A percentile compares a stretch with the other conserved stretches of the same genome.
These are phyloP conservation scores for Reticulitermes speratus DNA, from an alignment of 1,140 invertebrate species.

Conservation along the genomic window DNA sequence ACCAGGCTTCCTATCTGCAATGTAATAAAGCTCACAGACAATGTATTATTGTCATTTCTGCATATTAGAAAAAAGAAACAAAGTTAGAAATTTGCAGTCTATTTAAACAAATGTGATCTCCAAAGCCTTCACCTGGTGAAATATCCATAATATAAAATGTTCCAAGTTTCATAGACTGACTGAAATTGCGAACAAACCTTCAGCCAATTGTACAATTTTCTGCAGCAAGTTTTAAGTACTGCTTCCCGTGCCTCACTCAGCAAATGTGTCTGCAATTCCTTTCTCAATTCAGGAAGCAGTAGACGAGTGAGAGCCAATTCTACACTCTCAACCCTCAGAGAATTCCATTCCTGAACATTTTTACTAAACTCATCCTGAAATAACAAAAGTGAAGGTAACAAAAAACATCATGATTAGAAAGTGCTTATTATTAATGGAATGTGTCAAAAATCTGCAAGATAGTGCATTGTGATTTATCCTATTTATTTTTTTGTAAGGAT, in stretches of 20 bases:
- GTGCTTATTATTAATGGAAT: neutral
- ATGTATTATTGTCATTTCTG: no score
- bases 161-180: no score
- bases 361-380: slow-evolving; percentile 92
- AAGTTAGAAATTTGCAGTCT: no score
- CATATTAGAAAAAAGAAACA: no score
- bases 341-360: slow-evolving; percentile 96
- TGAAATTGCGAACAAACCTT: slow-evolving; percentile 54
- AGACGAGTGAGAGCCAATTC: slow-evolving; percentile 85
- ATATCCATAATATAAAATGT: no score
- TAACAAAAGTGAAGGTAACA: slow-evolving; percentile 35
- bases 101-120: no score
- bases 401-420: neutral
- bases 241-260: slow-evolving; percentile 86
- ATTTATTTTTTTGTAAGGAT: no score
- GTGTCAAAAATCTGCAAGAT: no score
- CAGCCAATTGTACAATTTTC: slow-evolving; percentile 88
- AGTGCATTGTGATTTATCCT: no score
- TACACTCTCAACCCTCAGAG: slow-evolving; percentile 80
- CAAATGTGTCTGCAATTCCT: slow-evolving; percentile 81
- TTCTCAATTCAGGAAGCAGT: slow-evolving; percentile 84
- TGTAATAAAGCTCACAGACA: no score
- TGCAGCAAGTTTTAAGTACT: slow-evolving; percentile 78
- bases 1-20: no score
- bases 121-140: no score